These are phyloP conservation scores for Tiliqua scincoides DNA, from an alignment of 2,113 vertebrate genomes.

Conservation along the genomic window DNA sequence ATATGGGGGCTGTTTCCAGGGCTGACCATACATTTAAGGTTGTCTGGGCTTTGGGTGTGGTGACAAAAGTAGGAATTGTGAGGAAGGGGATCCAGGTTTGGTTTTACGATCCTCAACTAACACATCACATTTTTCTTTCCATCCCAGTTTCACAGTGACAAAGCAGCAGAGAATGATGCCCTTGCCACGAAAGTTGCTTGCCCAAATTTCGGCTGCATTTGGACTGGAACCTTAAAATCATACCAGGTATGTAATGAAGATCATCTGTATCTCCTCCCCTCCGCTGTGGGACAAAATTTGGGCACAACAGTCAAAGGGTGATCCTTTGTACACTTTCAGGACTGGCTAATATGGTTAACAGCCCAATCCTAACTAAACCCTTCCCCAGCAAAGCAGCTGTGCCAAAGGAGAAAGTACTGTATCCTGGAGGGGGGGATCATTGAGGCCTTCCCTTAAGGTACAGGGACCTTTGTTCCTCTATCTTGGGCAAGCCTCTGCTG, in stretches of 20 bases:
- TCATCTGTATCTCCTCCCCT: too few species aligned
- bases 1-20: neutral
- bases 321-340: neutral
- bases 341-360: neutral
- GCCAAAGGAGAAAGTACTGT: too few species aligned
- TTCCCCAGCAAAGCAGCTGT: too few species aligned
- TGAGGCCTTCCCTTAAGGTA: too few species aligned
- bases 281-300: neutral
- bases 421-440: too few species aligned
- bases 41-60: too few species aligned
- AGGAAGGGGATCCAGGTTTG: neutral
- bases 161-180: conserved; percentile 40
- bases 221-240: conserved; percentile 29
- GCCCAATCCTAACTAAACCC: too few species aligned
- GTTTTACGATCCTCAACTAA: neutral
- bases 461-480: too few species aligned
- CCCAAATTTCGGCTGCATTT: conserved; percentile 26
- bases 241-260: conserved; percentile 33
- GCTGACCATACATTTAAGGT: neutral
- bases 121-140: neutral
- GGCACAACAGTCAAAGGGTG: too few species aligned
- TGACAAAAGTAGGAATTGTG: neutral
- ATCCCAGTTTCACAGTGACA: conserved; percentile 35
- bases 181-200: conserved; percentile 12
- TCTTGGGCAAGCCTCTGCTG: too few species aligned